Conservation (phyloP, 2,888 invertebrate species). For the Loripinus fragilis region DNA sequence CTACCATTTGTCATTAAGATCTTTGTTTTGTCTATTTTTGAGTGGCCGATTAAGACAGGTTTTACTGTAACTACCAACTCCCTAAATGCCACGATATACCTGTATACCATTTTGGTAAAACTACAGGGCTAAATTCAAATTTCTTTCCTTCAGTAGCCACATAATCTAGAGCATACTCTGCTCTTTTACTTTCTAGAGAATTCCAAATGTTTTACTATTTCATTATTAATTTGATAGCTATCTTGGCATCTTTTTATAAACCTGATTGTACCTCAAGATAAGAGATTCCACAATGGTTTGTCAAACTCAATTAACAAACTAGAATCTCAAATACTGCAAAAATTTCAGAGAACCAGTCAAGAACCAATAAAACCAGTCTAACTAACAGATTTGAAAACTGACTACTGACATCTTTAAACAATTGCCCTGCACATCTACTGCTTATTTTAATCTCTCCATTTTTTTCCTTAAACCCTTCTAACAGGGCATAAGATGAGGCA, state of each 20-base stretch:
- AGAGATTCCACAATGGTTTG: conserved; percentile 2
- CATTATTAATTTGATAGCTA: conserved; percentile 11
- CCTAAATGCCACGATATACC: too few species aligned
- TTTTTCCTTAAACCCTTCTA: conserved; percentile 21
- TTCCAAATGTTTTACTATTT: conserved; percentile 12
- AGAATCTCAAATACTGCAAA: too few species aligned
- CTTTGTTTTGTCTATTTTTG: too few species aligned
- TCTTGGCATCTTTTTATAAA: not conserved
- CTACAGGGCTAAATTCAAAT: too few species aligned
- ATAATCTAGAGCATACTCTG: too few species aligned
- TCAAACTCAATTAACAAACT: not conserved
- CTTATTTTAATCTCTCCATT: conserved; percentile 14
- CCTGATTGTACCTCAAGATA: not conserved
- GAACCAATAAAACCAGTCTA: not conserved
- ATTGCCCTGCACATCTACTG: not conserved
- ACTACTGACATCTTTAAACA: conserved; percentile 17
- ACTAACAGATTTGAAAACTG: conserved; percentile 15
- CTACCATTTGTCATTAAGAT: too few species aligned
- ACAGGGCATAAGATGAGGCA: too few species aligned
- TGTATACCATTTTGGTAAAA: too few species aligned
- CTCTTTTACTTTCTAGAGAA: not conserved
- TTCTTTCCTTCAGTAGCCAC: too few species aligned
- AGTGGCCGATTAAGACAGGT: too few species aligned
- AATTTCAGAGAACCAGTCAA: not conserved
- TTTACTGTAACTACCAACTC: too few species aligned